Base-by-base conservation (phyloP, 1,140 invertebrate genomes). In the Venturia canescens region DNA sequence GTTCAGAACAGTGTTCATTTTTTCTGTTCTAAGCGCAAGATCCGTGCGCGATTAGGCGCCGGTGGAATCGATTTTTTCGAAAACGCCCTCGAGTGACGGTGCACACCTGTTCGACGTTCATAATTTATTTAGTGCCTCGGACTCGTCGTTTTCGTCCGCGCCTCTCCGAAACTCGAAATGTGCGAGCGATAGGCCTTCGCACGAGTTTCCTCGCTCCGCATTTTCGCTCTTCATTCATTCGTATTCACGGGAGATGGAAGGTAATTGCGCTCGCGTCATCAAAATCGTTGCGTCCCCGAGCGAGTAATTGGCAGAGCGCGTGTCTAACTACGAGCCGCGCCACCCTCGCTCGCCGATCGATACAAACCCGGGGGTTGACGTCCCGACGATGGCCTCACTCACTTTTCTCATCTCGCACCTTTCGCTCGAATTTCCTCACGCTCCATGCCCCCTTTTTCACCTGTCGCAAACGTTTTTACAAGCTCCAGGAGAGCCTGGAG, bases 321-420 rank as follows among this genome's bases (percentile, higher is more conserved):
- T 34, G 53, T 74, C 26, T 18, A 75, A 74, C 53, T 15, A 26
- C 34, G 5, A 9, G 34, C 44, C 71, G 11, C 60, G 11, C 60
- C 71, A 74, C 71, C 71, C 71, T 74, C 38, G 29, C 60, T 63
- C 60, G 21, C 7, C 71, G 71, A 76, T 80, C 79, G 79, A 80
- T 80, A 80, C 60, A 67, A 50, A 75, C 48, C 57, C 34, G 78
- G 78, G 78, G 78, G 78, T 80, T 80, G 69, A 80, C 31, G 79
- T 71, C 69, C 70, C 69, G 71, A 74, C 71, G 44, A 74, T 74
- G 48, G 71, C 48, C 71, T 74, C 44, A 74, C 21, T 74, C 48
- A 74, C 21, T 57, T 74, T 16, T 74, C 44, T 74, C 71, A 27
- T 13, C 60, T 27, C 26, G 53, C 3, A 23, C 3, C 60, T 63